Evolutionary conservation across 2,113 vertebrate species (phyloP).

Genomic region (Cricetomys ansorgei): DNA sequence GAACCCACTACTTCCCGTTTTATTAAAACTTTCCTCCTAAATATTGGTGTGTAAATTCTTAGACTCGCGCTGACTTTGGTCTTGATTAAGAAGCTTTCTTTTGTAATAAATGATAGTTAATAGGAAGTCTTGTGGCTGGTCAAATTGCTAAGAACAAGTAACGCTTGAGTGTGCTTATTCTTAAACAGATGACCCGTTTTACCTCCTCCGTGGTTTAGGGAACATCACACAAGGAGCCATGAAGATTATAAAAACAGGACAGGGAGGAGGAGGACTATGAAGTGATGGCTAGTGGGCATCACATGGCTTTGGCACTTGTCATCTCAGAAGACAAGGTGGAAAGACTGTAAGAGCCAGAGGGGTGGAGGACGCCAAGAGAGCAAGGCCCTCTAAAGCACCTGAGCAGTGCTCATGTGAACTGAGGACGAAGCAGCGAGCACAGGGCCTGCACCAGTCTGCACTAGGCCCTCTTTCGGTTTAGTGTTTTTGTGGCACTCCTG

Average conservation of each 20-base stretch:
- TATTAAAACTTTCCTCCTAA: not conserved
- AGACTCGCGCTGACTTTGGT: not conserved
- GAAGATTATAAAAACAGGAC: not conserved
- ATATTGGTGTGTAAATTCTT: not conserved
- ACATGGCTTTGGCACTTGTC: not conserved
- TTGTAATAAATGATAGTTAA: not conserved
- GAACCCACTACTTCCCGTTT: not conserved
- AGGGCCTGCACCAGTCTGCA: not conserved
- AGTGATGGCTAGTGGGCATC: not conserved
- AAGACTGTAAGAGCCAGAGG: not conserved
- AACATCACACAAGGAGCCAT: not conserved
- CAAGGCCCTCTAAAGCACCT: not conserved
- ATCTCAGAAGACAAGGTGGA: not conserved
- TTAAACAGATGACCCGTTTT: not conserved
- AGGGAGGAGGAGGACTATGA: not conserved
- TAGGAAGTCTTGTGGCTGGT: not conserved
- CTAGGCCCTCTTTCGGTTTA: not conserved
- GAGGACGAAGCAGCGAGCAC: not conserved
- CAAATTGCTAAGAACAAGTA: not conserved
- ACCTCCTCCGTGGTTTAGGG: not conserved
- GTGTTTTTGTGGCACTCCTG: not conserved
- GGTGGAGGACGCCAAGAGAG: not conserved
- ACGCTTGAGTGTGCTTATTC: not conserved
- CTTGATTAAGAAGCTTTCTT: not conserved
- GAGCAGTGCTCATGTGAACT: not conserved